A percentile compares a stretch with the other conserved stretches of the same genome.
These are phyloP conservation scores for Miopithecus talapoin DNA, from an alignment of 2,797 vertebrate species.

Conservation along the genomic window DNA sequence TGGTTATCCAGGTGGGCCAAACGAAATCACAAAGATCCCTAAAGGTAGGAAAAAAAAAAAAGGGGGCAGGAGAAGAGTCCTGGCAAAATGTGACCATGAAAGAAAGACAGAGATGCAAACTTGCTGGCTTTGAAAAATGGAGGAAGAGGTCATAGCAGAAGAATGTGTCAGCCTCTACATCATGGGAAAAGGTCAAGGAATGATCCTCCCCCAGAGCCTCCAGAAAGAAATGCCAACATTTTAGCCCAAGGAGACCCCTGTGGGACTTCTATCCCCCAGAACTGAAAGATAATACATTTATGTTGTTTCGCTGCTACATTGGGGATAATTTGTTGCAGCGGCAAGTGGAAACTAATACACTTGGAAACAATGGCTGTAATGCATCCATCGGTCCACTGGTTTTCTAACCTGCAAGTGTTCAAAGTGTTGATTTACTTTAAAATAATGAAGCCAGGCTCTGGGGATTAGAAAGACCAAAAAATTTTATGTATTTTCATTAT, in stretches of 20 bases:
- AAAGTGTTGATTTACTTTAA: neutral
- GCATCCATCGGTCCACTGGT: neutral
- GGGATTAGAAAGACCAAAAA: neutral
- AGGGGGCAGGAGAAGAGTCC: neutral
- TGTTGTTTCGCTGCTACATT: accelerated
- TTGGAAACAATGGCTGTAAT: neutral
- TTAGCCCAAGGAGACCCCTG: neutral
- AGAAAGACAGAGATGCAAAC: neutral
- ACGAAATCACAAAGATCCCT: neutral
- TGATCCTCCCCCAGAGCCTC: neutral
- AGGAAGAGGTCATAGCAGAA: neutral
- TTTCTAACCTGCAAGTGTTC: neutral
- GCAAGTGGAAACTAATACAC: neutral
- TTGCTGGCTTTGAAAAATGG: neutral
- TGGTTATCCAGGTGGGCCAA: neutral
- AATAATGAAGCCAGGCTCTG: neutral
- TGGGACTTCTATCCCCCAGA: neutral
- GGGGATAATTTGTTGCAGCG: accelerated
- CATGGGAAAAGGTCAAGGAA: neutral
- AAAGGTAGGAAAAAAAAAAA: neutral
- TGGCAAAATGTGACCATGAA: accelerated
- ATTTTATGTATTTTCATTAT: neutral
- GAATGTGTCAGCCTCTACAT: neutral
- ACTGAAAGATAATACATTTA: accelerated
- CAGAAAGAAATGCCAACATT: neutral